Percentiles rank a stretch among this genome's conserved stretches.
Conservation (phyloP, 1,140 invertebrate genomes). For the Yoshiicerus persimilis region DNA sequence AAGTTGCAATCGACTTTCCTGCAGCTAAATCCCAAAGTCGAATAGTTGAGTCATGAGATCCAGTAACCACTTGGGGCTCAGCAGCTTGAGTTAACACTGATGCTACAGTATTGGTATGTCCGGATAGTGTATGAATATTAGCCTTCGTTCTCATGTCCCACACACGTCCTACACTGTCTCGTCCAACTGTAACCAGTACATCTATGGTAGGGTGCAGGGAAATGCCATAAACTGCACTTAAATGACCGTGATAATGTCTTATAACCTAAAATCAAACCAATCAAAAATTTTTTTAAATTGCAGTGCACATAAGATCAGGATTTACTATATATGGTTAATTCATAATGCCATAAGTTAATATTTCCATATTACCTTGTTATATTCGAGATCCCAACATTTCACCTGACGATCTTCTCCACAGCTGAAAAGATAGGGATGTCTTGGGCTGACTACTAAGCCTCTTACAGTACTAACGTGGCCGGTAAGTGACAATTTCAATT, state of each 20-base stretch:
- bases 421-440: slow-evolving; percentile 98
- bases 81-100: slow-evolving; percentile 82
- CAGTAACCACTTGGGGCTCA: slow-evolving; percentile 86
- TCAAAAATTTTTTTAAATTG: neutral
- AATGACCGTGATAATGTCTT: slow-evolving; percentile 97
- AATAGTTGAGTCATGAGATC: slow-evolving; percentile 72
- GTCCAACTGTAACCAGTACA: slow-evolving; percentile 75
- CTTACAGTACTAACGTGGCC: slow-evolving; percentile 97
- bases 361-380: slow-evolving; percentile 79
- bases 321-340: neutral
- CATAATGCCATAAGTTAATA: neutral
- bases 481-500: slow-evolving; percentile 94
- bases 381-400: slow-evolving; percentile 99
- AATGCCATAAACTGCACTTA: slow-evolving; percentile 93
- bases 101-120: slow-evolving; percentile 96
- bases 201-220: slow-evolving; percentile 95
- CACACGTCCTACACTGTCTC: slow-evolving; percentile 89
- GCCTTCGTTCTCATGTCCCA: slow-evolving; percentile 99
- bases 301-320: neutral
- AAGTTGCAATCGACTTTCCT: slow-evolving; percentile 88
- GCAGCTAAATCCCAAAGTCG: slow-evolving; percentile 96
- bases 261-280: slow-evolving; percentile 69
- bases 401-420: slow-evolving; percentile 99
- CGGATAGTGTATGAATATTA: slow-evolving; percentile 94
- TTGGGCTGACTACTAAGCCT: slow-evolving; percentile 86